Base-by-base conservation (phyloP, 2,888 invertebrate species). In the Agrochola lychnidis region DNA sequence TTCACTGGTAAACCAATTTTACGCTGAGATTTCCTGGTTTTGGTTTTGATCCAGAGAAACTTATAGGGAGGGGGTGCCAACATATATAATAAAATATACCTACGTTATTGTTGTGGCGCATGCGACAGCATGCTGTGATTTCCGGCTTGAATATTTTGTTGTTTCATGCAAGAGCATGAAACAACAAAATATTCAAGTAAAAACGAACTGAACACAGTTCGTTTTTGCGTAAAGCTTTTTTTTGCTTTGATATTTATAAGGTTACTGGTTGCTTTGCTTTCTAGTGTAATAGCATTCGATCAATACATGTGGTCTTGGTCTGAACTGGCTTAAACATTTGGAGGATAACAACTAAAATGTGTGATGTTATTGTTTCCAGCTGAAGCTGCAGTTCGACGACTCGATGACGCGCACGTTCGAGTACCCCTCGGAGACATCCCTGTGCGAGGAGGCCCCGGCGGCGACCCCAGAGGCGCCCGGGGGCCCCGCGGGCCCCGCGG, bases 371-470 rank as follows among this genome's bases (percentile, higher is more conserved):
- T 59, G 36, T 64, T 87, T 97, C 91, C 97, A 99, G 99, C 96
- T 98, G 92, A 98, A 98, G 94, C 98, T 99, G 91, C 98, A 98
- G 91, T 99, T 99, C 96, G 98, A 99, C 95, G 99, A 99, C 94
- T 97, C 98, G 75, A 97, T 98, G 75, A 99, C 99, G 87, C 98
- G 98, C 87, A 98, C 98, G 73, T 99, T 98, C 96, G 99, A 99
- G 97, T 99, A 99, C 95, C 99, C 99, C 73, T 99, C 99, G 78
- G 99, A 99, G 97, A 97, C 98, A 81, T 98, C 98, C 66, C 96
- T 99, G 91, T 94, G 98, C 91, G 97, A 98, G 91, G 98, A 98
- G 85, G 12, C 78, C 86, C 73, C 73, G 57, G 61, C 68, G 48
- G n/a, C 73, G 51, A 70, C 76, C 80, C 70, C 74, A 10, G 16